A percentile compares a stretch with the other conserved stretches of the same genome.
Evolutionary conservation across 2,797 vertebrate species (phyloP).

Genomic region (Mus minutoides): DNA sequence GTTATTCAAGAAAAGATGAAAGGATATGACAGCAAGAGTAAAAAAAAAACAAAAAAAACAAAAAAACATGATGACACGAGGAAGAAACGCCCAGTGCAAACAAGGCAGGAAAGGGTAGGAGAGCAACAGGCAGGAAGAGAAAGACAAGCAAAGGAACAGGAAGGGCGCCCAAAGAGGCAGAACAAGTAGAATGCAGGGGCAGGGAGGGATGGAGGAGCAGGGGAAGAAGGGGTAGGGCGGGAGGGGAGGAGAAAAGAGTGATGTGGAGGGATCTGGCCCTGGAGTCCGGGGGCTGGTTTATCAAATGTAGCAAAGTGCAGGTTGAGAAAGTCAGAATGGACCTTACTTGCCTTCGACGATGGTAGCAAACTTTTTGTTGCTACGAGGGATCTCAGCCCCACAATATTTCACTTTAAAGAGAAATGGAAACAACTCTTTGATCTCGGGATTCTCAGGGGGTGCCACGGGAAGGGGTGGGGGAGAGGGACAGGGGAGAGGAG

Average conservation of each 20-base stretch:
- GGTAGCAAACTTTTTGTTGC: constrained; percentile 87
- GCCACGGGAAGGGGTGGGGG: constrained; percentile 78
- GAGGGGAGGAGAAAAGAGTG: constrained; percentile 81
- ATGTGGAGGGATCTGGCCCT: constrained; percentile 83
- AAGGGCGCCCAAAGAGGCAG: background rate
- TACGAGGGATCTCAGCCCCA: constrained; percentile 86
- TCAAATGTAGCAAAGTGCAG: constrained; percentile 85
- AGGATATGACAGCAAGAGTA: background rate
- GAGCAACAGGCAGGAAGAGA: background rate
- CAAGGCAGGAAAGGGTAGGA: background rate
- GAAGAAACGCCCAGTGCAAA: background rate
- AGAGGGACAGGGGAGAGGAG: constrained; percentile 69
- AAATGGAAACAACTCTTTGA: constrained; percentile 88
- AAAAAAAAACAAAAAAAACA: no score
- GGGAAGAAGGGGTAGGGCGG: background rate
- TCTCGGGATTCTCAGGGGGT: constrained; percentile 82
- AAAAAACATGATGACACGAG: background rate
- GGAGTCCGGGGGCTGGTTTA: constrained; percentile 83
- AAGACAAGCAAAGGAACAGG: background rate
- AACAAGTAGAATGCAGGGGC: background rate
- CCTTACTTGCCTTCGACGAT: constrained; percentile 86
- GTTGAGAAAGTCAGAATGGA: constrained; percentile 86
- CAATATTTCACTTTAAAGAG: constrained; percentile 87
- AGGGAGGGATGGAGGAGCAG: background rate
- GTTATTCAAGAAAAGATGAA: background rate